Evolutionary conservation across 64 coral and sea anemone genomes (phyloP), one percentile per base, ranked within the genome.

Genomic region (Platygyra sinensis): DNA sequence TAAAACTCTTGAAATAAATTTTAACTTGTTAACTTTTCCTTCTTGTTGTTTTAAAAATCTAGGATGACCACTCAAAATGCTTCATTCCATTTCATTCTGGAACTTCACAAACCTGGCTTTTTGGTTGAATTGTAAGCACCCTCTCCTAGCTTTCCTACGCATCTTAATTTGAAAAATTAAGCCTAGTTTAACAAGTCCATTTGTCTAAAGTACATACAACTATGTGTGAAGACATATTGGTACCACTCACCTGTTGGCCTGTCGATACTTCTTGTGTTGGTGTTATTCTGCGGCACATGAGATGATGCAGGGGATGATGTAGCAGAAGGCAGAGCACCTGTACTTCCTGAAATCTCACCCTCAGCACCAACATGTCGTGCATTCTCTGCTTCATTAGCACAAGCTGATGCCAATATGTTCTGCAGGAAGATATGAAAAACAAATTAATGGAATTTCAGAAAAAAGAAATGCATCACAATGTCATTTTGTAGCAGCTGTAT

Each of bases 331-430:
- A 62, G 39, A 42, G 85, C 62, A 89, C 89, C 88, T 13, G 88
- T 67, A 62, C 59, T 90, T 19, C 88, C 77, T 80, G 92, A 60
- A 33, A 80, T 79, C 22, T 95, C 91, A 50, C 90, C 46, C 12
- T 96, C 94, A 24, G 80, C 77, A 7, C 83, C 64, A 9, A 62
- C 30, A 62, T 86, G 87, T 50, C 87, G 91, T 30, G 92, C 77
- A 39, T 94, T 94, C 71, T 97, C 94, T 36, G 87, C 94, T 80
- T 99, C 97, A 75, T 89, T 99, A 52, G 97, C 97, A 96, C 97
- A 99, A 1, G 97, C 97, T 51, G 97, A 99, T 65, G 97, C 97
- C 20, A 99, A 71, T 67, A 99, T 99, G 72, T 99, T 99, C 97
- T 99, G 51, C 3, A 30, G 76, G 55, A 31, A 75, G 67, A 55